These are phyloP conservation scores for Bradypus variegatus DNA, from an alignment of 2,797 vertebrate species.

Conservation along the genomic window DNA sequence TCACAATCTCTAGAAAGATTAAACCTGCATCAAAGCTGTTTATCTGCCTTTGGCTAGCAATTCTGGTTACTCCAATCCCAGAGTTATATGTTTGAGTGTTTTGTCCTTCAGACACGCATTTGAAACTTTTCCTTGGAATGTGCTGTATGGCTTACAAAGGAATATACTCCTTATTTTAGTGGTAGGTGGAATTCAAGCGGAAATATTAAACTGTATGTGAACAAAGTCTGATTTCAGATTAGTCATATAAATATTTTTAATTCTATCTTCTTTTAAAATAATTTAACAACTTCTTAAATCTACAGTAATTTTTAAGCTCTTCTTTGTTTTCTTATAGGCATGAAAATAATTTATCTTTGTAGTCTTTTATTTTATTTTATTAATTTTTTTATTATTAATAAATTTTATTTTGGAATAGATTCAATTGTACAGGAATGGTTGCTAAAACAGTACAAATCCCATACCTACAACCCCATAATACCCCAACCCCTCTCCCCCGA, in stretches of 20 bases:
- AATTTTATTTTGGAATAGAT: too few relatives aligned
- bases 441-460: too few relatives aligned
- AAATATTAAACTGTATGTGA: not conserved
- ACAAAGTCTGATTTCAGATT: not conserved
- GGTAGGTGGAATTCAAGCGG: not conserved
- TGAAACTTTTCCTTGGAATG: not conserved
- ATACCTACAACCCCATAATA: too few relatives aligned
- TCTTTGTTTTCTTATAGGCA: not conserved
- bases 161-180: not conserved
- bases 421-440: too few relatives aligned
- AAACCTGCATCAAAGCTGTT: not conserved
- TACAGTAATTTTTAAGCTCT: not conserved
- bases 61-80: not conserved
- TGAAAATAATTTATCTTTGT: not conserved
- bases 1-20: too few relatives aligned
- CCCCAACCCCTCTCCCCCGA: too few relatives aligned
- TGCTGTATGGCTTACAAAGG: not conserved
- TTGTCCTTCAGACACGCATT: not conserved
- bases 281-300: not conserved
- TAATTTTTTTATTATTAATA: too few relatives aligned
- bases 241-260: not conserved
- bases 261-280: not conserved
- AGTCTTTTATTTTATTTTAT: not conserved
- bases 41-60: not conserved
- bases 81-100: not conserved